Evolutionary conservation across 2,113 vertebrate genomes (phyloP), one percentile per base, ranked within the genome.

Genomic region (Callaeas wilsoni): DNA sequence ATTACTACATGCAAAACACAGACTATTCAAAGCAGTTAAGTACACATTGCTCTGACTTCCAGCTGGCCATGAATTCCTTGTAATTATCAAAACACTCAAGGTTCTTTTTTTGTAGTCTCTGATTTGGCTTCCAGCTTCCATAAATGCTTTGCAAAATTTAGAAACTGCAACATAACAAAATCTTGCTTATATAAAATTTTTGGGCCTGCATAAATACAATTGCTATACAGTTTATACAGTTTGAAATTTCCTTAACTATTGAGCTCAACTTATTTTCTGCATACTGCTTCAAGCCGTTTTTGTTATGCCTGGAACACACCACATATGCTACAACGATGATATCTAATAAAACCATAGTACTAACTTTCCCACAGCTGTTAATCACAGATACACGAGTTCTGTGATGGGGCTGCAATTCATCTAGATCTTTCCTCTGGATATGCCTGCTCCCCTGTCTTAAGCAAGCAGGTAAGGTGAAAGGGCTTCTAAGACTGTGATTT

Each of bases 31-130:
- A 90, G 53, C 32, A 86, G 79, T 83, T 92, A 88, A 86, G 29
- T 63, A 86, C 55, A 86, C 64, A 86, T 74, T 92, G 15, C 53
- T 92, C 22, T 92, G 84, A 84, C 87, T 92, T 96, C 89, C 91
- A 96, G 79, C 89, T 95, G 84, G 76, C 80, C 64, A 59, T 63
- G 63, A 81, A 84, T 86, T 79, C 55, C 80, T 89, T 84, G 46
- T 32, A 94, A 90, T 77, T 94, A 94, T 39, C 42, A 53, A 84
- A 96, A 84, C 16, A 84, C 50, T 37, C 73, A 81, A 87, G 30
- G 59, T 89, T 92, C 42, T 79, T 92, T 89, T 91, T 83, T 62
- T 30, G 17, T 65, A 87, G 47, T 44, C 37, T 84, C 73, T 62
- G 9, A 67, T 96, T 94, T 89, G 29, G 16, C 42, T 91, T 84